Base-by-base conservation (phyloP, 2,888 invertebrate species). In the Craniophora ligustri region DNA sequence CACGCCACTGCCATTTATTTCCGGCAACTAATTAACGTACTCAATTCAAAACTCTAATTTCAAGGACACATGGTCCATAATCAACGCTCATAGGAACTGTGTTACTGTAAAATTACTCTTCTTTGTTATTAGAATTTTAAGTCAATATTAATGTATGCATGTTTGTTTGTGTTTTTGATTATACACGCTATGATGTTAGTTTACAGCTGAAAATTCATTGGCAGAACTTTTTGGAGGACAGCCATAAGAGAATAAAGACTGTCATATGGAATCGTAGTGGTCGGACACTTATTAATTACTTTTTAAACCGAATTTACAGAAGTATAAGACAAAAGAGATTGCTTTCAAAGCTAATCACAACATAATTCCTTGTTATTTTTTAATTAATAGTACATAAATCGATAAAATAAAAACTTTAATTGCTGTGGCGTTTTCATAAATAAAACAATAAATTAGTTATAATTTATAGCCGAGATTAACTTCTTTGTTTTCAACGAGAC, bases 1-100 rank as follows among this genome's bases (percentile, higher is more conserved):
- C 92, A 91, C 89, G 89, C 91, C 90, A 92, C 88, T 67, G 60
- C 70, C 21, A 40, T 71, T 72, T 84, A 84, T 85, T 83, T 84
- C 82, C 84, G 82, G 72, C 72, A 72, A 71, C 71, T 53, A 59
- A 56, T 30, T 47, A 44, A 50, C 58, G 42, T 32, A 19, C 40
- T 67, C 51, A 75, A 79, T 78, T 66, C 74, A 67, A 5, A 55
- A 78, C 75, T 75, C 46, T 79, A 82, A 64, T 72, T 58, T 71
- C 72, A 73, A 77, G 70, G 65, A 45, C 21, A 32, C 66, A 79
- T 60, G 61, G 69, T 64, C 31, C 46, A 69, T 57, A 56, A 60
- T 72, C 54, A 44, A 32, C 48, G 41, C 18, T 38, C 32, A 23
- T 10, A 23, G 23, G 7, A 7, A 1, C 36, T 55, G 45, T 44